phyloP scores from a whole-genome alignment of 2,113 vertebrate species.

The Serinus canaria region DNA sequence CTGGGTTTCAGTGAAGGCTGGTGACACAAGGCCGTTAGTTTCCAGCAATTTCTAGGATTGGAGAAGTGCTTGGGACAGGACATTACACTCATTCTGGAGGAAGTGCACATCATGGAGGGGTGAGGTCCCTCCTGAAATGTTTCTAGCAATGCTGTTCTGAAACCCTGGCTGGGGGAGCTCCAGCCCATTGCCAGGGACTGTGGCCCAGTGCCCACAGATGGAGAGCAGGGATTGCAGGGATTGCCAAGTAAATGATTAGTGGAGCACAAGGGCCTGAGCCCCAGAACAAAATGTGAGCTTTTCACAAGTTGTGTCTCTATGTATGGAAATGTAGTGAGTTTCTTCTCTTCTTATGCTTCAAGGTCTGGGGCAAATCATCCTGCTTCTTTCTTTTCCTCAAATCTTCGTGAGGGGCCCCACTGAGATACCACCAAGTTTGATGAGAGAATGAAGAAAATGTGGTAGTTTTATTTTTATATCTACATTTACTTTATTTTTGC shows the following conservation, averaged over 20 bases:
- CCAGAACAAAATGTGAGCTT: not conserved
- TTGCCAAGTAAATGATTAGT: not conserved
- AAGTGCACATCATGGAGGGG: not conserved
- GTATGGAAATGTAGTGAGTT: not conserved
- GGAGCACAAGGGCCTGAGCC: not conserved
- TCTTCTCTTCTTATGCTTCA: not conserved
- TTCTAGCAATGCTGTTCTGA: not conserved
- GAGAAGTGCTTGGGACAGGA: not conserved
- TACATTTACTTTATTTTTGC: not conserved
- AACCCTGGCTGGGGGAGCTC: not conserved
- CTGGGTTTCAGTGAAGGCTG: not conserved
- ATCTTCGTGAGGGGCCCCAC: not conserved
- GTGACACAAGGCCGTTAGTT: rapidly evolving
- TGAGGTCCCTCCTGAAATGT: not conserved
- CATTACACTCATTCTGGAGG: not conserved
- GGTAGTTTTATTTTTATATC: not conserved
- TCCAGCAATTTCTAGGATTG: not conserved
- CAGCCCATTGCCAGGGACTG: not conserved
- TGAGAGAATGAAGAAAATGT: not conserved
- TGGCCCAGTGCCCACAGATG: not conserved
- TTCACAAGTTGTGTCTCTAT: not conserved
- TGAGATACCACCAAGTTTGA: not conserved
- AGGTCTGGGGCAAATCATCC: not conserved
- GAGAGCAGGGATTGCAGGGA: not conserved
- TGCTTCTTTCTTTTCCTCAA: not conserved